phyloP scores from a whole-genome alignment of 2,113 vertebrate species.

The Nanorana parkeri region DNA sequence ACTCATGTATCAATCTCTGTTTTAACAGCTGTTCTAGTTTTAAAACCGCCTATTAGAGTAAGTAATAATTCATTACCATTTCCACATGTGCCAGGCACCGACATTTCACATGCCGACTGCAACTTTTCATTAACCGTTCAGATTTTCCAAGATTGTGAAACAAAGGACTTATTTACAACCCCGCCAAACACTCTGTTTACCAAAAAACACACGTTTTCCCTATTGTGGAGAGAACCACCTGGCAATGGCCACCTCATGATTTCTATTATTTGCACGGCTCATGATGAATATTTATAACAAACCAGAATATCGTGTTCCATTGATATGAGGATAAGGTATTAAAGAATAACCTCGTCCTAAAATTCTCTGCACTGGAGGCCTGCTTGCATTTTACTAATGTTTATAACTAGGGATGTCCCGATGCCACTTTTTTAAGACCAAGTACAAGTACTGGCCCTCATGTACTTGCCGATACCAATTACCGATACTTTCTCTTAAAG shows the following conservation, averaged over 20 bases:
- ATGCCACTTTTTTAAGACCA: too few relatives aligned
- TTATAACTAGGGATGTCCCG: too few relatives aligned
- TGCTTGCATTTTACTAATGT: too few relatives aligned
- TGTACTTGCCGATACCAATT: too few relatives aligned
- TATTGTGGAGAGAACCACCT: constrained; percentile 28
- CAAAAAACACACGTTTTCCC: constrained; percentile 28
- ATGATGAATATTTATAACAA: constrained; percentile 25
- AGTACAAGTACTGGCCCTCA: too few relatives aligned
- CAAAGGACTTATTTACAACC: constrained; percentile 35
- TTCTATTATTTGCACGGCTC: background rate
- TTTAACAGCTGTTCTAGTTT: constrained; percentile 30
- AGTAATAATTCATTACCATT: constrained; percentile 40
- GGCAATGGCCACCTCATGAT: constrained; percentile 3
- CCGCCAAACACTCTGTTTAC: constrained; percentile 37
- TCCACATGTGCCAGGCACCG: constrained; percentile 9
- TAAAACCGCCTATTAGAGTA: constrained; percentile 16
- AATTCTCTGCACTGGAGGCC: too few relatives aligned
- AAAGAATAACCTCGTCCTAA: too few relatives aligned
- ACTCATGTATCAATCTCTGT: constrained; percentile 30
- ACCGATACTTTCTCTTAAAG: too few relatives aligned
- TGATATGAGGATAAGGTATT: too few relatives aligned
- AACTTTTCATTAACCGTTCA: constrained; percentile 2
- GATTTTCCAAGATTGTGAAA: constrained; percentile 29
- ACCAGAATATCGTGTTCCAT: background rate
- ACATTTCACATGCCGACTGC: constrained; percentile 19